Conservation (phyloP, 2,797 vertebrate genomes). For the Coregonus sp. region DNA sequence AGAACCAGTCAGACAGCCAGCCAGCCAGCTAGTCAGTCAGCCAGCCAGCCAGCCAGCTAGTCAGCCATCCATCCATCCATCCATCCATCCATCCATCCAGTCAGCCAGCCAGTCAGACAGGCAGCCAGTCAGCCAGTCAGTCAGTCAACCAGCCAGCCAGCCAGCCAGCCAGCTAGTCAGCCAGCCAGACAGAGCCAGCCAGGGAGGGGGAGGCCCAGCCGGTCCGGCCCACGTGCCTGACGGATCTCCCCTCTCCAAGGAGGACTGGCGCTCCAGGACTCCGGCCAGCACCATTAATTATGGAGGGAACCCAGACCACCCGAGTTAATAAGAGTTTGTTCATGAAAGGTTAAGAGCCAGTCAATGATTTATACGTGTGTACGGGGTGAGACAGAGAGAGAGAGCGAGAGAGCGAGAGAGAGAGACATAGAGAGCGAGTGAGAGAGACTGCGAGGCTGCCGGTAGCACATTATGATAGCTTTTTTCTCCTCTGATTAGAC, state of each 20-base stretch:
- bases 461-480: neutral
- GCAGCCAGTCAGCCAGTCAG: no score
- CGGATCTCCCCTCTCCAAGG: constrained; percentile 23
- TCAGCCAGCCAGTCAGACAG: no score
- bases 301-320: constrained; percentile 48
- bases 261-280: constrained; percentile 46
- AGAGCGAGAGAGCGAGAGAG: no score
- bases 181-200: no score
- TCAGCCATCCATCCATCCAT: no score
- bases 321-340: constrained; percentile 49
- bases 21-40: fast-evolving
- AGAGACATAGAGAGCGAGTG: no score
- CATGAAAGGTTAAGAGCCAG: constrained; percentile 61
- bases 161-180: no score
- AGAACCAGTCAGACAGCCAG: no score
- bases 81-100: no score
- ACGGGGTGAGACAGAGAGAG: neutral
- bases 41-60: no score
- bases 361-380: constrained; percentile 58
- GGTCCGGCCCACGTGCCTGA: constrained; percentile 11
- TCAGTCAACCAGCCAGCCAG: no score
- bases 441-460: no score
- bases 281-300: constrained; percentile 61
- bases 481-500: constrained; percentile 1
- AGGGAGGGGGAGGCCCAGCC: neutral